Percentiles rank a stretch among this genome's conserved stretches.
These are phyloP conservation scores for Epinephelus cyanopodus DNA, from an alignment of 2,113 vertebrate species.

Conservation along the genomic window DNA sequence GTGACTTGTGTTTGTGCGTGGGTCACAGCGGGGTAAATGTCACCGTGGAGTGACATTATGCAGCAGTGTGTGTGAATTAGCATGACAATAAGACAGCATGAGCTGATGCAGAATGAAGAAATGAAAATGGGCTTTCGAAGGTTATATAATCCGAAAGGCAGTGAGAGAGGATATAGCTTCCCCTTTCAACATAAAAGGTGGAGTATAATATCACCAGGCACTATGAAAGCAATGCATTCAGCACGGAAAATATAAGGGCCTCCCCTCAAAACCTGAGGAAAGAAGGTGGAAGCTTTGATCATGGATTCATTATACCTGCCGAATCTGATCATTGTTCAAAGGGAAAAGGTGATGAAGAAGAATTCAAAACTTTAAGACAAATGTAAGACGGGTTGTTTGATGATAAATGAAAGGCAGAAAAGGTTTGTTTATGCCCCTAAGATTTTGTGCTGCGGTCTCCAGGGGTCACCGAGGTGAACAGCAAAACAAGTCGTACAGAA, in stretches of 20 bases:
- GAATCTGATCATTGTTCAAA: background rate
- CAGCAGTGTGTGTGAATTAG: slow-evolving; percentile 7
- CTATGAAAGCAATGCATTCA: background rate
- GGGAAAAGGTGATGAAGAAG: background rate
- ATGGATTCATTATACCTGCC: background rate
- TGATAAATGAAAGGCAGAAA: background rate
- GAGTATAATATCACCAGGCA: slow-evolving; percentile 5
- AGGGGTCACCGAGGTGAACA: slow-evolving; percentile 10
- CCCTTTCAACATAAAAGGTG: slow-evolving; percentile 13
- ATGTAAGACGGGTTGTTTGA: background rate
- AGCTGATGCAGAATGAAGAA: slow-evolving; percentile 5
- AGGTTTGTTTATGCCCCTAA: background rate
- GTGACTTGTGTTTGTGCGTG: background rate
- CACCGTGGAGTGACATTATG: background rate
- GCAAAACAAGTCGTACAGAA: slow-evolving; percentile 13
- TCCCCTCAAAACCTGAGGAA: background rate
- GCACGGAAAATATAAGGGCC: background rate
- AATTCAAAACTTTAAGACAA: background rate
- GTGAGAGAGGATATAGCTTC: background rate
- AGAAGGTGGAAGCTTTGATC: slow-evolving; percentile 19
- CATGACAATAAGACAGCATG: slow-evolving; percentile 25
- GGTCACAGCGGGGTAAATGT: slow-evolving; percentile 19
- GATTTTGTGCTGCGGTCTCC: background rate
- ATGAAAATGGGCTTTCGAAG: slow-evolving; percentile 7
- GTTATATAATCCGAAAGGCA: background rate